Evolutionary conservation across 2,113 vertebrate species (phyloP).

Genomic region (Ovis aries): ARS-UI_Ramb_v3.0 NC_056057.1:116313501-116314000

Average conservation of each 20-base stretch:
- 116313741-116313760: too few species aligned
- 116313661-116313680: background rate
- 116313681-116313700: too few species aligned
- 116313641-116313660: background rate
- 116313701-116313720: background rate
- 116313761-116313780: too few species aligned
- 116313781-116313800: background rate
- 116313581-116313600: too few species aligned
- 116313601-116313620: background rate
- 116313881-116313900: background rate
- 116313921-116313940: background rate
- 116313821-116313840: background rate
- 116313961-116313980: background rate
- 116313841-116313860: too few species aligned
- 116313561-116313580: fast-evolving
- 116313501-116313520: too few species aligned
- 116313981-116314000: background rate
- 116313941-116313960: background rate
- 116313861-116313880: background rate
- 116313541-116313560: background rate
- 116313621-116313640: background rate
- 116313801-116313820: fast-evolving
- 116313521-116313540: fast-evolving
- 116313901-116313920: too few species aligned
- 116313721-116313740: background rate